Evolutionary conservation across 2,888 invertebrate genomes (phyloP).

Genomic region (Scaptomyza parva): DNA sequence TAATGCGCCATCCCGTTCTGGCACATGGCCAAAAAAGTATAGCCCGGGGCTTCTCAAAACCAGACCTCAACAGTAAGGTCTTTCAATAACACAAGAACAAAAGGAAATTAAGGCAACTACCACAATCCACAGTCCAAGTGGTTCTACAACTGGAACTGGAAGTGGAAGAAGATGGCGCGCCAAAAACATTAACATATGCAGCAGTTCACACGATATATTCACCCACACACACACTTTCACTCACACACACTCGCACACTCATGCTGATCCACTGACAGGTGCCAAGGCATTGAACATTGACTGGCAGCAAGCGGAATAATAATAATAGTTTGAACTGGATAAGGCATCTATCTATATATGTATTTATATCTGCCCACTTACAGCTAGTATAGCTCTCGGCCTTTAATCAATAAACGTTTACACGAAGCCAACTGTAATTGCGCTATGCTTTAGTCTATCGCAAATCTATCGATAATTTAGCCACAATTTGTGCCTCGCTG

Average conservation of each 20-base stretch:
- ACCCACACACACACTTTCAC: constrained; percentile 44
- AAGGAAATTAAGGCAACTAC: constrained; percentile 55
- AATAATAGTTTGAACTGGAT: constrained; percentile 23
- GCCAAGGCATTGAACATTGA: constrained; percentile 73
- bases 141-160: constrained; percentile 41
- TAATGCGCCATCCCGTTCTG: constrained; percentile 50
- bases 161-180: constrained; percentile 70
- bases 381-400: constrained; percentile 2
- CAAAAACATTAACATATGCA: constrained; percentile 77
- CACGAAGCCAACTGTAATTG: constrained; percentile 54
- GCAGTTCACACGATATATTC: constrained; percentile 77
- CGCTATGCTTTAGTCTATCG: constrained; percentile 54
- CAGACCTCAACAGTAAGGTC: constrained; percentile 27
- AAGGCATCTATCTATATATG: constrained; percentile 8
- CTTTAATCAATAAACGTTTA: constrained; percentile 61
- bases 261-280: constrained; percentile 60
- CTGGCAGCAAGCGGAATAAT: constrained; percentile 49
- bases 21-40: constrained; percentile 20
- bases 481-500: constrained; percentile 67
- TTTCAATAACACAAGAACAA: constrained; percentile 47
- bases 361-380: constrained; percentile 31
- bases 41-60: constrained; percentile 20
- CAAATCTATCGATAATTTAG: constrained; percentile 73
- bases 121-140: constrained; percentile 27
- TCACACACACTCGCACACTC: constrained; percentile 29